phyloP scores from a whole-genome alignment of 92 coral and sea anemone genomes.

The Micromussa lordhowensis region DNA sequence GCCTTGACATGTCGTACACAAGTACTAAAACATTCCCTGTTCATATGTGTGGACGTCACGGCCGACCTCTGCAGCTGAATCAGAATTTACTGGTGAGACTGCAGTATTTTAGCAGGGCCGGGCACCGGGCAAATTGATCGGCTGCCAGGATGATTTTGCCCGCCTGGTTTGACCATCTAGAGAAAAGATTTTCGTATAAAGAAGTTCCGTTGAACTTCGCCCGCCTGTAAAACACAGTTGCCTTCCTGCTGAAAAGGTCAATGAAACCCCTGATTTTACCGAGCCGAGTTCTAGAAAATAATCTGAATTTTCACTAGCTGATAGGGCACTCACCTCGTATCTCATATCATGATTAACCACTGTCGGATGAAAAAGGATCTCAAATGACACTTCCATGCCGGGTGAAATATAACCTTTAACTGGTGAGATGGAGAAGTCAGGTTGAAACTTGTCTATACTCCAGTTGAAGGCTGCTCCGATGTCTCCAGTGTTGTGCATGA shows the following conservation, averaged over 20 bases:
- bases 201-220: no score
- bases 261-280: no score
- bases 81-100: no score
- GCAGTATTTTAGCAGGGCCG: no score
- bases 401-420: slow-evolving; percentile 94
- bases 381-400: slow-evolving; percentile 96
- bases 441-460: slow-evolving; percentile 85
- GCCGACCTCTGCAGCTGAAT: no score
- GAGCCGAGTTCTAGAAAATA: not conserved
- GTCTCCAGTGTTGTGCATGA: slow-evolving; percentile 97
- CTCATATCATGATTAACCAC: slow-evolving; percentile 88
- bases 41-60: no score
- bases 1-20: not conserved
- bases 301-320: not conserved
- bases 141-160: no score
- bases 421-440: slow-evolving; percentile 89
- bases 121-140: no score
- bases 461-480: slow-evolving; percentile 97
- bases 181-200: no score
- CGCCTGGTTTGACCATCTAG: no score
- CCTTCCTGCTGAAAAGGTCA: no score
- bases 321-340: slow-evolving; percentile 73
- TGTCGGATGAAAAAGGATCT: slow-evolving; percentile 87
- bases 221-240: no score
- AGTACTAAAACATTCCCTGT: not conserved